phyloP scores from a whole-genome alignment of 2,797 vertebrate species.

The Eurystomus glaucurus region DNA sequence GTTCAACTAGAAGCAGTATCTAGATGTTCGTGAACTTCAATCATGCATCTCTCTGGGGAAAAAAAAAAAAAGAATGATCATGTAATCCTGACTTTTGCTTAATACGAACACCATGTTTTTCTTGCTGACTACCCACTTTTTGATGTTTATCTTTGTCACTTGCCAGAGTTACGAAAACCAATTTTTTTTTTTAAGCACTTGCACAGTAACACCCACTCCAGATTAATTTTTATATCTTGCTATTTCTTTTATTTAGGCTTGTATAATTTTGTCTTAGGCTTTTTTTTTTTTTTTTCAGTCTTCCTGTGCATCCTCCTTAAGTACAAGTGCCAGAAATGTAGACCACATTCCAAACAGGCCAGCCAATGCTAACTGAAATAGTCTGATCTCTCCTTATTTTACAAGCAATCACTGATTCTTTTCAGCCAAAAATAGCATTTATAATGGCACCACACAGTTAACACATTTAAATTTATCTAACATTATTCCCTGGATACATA shows the following conservation, averaged over 20 bases:
- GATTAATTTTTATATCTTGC: not conserved
- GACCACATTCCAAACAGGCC: not conserved
- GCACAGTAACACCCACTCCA: not conserved
- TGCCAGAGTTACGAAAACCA: not conserved
- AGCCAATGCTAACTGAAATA: not conserved
- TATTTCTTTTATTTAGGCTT: not conserved
- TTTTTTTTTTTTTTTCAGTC: not conserved
- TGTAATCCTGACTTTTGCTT: not conserved
- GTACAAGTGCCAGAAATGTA: not conserved
- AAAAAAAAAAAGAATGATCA: not conserved
- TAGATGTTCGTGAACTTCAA: not conserved
- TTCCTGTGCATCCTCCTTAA: not conserved
- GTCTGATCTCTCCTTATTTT: not conserved
- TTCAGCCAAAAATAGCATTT: constrained; percentile 22
- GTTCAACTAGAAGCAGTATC: not conserved
- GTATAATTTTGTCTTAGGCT: not conserved
- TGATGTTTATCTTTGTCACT: not conserved
- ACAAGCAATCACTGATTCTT: not conserved
- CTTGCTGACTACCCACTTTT: not conserved
- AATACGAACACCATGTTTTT: not conserved
- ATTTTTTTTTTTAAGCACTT: not conserved
- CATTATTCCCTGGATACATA: not conserved
- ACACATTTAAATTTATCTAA: constrained; percentile 27
- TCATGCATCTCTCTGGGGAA: not conserved
- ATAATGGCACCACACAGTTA: not conserved